Evolutionary conservation across 1,140 invertebrate species (phyloP).

Genomic region (Archivesica marissinica): DNA sequence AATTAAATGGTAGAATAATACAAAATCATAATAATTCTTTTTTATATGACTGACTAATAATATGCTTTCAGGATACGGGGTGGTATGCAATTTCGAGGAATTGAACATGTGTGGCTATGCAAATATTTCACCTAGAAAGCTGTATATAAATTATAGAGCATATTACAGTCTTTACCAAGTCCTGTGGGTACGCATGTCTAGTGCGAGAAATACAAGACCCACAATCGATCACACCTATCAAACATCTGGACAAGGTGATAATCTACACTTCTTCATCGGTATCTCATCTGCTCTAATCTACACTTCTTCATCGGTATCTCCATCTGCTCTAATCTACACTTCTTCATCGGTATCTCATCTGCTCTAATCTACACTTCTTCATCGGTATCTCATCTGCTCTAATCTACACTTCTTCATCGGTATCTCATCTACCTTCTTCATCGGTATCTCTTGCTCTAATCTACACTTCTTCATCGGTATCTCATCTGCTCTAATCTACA

Average conservation of each 20-base stretch:
- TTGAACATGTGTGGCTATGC: not conserved
- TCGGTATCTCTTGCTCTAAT: too few species aligned
- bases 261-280: too few species aligned
- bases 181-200: not conserved
- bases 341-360: too few species aligned
- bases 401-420: too few species aligned
- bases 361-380: too few species aligned
- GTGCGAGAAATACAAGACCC: not conserved
- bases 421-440: too few species aligned
- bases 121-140: not conserved
- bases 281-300: not conserved
- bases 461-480: too few species aligned
- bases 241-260: constrained; percentile 14
- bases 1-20: too few species aligned
- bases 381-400: too few species aligned
- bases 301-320: not conserved
- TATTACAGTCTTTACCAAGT: not conserved
- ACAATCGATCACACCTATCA: not conserved
- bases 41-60: too few species aligned
- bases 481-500: too few species aligned
- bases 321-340: not conserved
- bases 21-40: too few species aligned
- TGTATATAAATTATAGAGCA: not conserved
- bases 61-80: constrained; percentile 1
- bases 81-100: constrained; percentile 9